Base-by-base conservation (phyloP, 2,113 vertebrate species). In the Clarias macrocephalus region DNA sequence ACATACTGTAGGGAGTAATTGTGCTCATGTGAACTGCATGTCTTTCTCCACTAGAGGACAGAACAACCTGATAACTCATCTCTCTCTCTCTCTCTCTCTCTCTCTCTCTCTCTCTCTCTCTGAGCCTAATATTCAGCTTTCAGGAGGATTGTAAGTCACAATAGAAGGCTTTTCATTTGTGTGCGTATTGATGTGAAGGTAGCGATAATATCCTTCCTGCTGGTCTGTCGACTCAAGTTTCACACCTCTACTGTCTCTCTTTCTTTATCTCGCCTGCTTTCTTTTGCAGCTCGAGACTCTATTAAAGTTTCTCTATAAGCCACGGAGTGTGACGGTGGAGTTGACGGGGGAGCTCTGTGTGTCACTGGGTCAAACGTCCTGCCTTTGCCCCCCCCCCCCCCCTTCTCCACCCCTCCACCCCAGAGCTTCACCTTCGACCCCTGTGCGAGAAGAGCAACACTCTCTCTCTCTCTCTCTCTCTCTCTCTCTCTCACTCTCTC, bases 291-390 rank as follows among this genome's bases (percentile, higher is more conserved):
- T 65, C 54, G 54, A 86, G 57, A 75, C 80, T 83, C 75, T 63
- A 84, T 81, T 88, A 81, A 86, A 84, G 19, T 48, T 48, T 21
- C 37, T 84, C 48, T 68, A 80, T 72, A 66, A 84, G 60, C 54
- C 15, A 28, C 65, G 9, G 73, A 79, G 85, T 81, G 56, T 88
- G 75, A 81, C 89, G 25, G 82, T 33, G 0, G 62, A 30, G 59
- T 75, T 68, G 54, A n/a, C 11, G 21, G 28, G 76, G 76, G 70
- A 52, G 65, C 5, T 73, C 70, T 70, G 72, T 0, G 33, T 90
- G 93, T 93, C 92, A 93, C 81, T 68, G 89, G 92, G 93, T 87
- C 92, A 94, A 93, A 93, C 92, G 89, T 84, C 85, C 93, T 93
- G 88, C 85, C 82, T 84, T 86, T 91, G 90, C 68, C 1, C 23